Evolutionary conservation across 2,888 invertebrate species (phyloP).

Genomic region (Hartigia nigra): DNA sequence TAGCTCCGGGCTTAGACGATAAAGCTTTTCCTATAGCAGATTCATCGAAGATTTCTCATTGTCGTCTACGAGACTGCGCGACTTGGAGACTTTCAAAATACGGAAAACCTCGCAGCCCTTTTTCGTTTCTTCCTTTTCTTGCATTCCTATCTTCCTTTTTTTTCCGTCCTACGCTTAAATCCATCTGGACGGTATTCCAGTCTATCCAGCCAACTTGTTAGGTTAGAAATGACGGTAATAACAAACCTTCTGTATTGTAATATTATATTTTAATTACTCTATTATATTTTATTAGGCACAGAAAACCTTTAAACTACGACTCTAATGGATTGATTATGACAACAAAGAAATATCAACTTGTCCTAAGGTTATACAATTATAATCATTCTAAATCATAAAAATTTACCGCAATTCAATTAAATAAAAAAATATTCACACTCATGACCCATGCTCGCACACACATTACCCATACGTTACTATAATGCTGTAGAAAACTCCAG

Average conservation of each 20-base stretch:
- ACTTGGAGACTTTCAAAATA: not conserved
- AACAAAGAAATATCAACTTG: too few relatives aligned
- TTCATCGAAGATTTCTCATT: conserved; percentile 29
- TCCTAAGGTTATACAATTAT: too few relatives aligned
- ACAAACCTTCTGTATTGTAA: not conserved
- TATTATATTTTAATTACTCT: too few relatives aligned
- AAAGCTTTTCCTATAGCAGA: conserved; percentile 40
- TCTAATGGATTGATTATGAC: too few relatives aligned
- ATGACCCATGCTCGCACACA: too few relatives aligned
- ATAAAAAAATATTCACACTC: too few relatives aligned
- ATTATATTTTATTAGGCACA: too few relatives aligned
- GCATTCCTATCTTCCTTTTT: not conserved
- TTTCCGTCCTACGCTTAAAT: not conserved
- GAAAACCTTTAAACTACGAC: too few relatives aligned
- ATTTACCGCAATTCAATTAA: too few relatives aligned
- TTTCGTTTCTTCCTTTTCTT: not conserved
- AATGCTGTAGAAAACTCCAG: too few relatives aligned
- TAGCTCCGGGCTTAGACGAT: conserved; percentile 47
- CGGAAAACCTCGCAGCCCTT: not conserved
- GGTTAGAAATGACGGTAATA: not conserved
- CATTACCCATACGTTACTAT: too few relatives aligned
- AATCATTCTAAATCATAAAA: too few relatives aligned
- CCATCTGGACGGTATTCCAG: not conserved
- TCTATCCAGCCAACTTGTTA: not conserved
- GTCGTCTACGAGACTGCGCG: not conserved